Base-by-base conservation (phyloP, 30 jellyfish, hydroid and myxozoan species). In the Turritopsis rubra region DNA sequence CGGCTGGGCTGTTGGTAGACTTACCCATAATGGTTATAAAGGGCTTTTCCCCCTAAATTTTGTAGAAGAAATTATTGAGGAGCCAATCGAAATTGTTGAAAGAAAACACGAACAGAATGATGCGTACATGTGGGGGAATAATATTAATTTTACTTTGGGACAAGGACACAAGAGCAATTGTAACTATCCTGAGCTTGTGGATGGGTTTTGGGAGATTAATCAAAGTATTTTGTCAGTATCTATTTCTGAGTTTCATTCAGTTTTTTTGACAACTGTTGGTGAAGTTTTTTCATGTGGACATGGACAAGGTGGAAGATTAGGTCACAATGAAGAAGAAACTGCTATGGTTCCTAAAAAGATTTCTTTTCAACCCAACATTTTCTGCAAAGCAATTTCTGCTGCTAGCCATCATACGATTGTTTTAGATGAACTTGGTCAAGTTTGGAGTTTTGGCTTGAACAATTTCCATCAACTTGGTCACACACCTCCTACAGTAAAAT, bases 291-390 rank as follows among this genome's bases (percentile, higher is more conserved):
- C 95, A 20, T 91, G 97, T 65, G 97, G 97, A 1, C 96, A 83
- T 41, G 97, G 97, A 41, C 71, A 85, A 24, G 94, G 96, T 52
- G 97, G 97, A 18, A 85, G 95, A 31, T 84, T 91, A 21, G 97
- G 97, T 17, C 96, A 87, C 65, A 88, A 88, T 54, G 70, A 84
- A 29, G 97, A 91, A 80, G 90, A 87, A 80, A 87, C 97, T 13
- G 68, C 83, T 29, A 19, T 91, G 65, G 75, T 72, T 65, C 97
- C 97, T 53, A 79, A 82, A 86, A 87, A 52, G 65, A 72, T 91
- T 19, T 41, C 79, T 19, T 84, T 79, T 9, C 79, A 83, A 8
- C 54, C 53, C 29, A 84, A 90, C 18, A 21, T 71, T 21, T 28
- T 66, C 53, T 91, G 96, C 79, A 91, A 88, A 52, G 81, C 73